These are phyloP conservation scores for Astur gentilis DNA, from an alignment of 2,113 vertebrate species.

Conservation along the genomic window DNA sequence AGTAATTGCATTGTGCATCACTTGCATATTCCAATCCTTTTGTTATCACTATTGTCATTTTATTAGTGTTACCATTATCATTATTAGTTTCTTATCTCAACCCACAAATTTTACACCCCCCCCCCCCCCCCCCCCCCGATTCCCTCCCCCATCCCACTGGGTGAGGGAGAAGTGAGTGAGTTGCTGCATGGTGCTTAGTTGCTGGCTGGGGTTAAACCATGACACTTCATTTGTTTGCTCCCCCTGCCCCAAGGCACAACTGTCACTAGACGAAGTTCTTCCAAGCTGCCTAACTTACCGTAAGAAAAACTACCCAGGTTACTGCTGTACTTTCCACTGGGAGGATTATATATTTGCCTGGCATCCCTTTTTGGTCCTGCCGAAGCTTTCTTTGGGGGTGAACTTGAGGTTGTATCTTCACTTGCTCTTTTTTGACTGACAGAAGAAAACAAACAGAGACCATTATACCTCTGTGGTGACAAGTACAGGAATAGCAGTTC, in stretches of 20 bases:
- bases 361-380: constrained; percentile 90
- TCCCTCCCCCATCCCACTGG: no score
- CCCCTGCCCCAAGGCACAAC: background rate
- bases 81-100: no score
- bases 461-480: background rate
- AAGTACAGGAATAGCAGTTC: background rate
- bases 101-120: no score
- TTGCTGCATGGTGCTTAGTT: no score
- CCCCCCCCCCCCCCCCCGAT: no score
- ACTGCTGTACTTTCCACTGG: constrained; percentile 97
- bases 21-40: no score
- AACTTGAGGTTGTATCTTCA: constrained; percentile 83
- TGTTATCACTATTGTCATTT: no score
- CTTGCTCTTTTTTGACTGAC: constrained; percentile 85
- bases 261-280: background rate
- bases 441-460: background rate
- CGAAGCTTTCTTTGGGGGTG: constrained; percentile 84
- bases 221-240: background rate
- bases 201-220: no score
- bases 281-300: constrained; percentile 78
- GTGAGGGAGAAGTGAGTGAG: no score
- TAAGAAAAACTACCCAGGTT: constrained; percentile 90
- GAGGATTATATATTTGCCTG: constrained; percentile 97
- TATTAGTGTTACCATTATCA: no score
- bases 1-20: no score